These are phyloP conservation scores for Hirtodrosophila duncani DNA, from an alignment of 2,888 invertebrate species.

Conservation along the genomic window DNA sequence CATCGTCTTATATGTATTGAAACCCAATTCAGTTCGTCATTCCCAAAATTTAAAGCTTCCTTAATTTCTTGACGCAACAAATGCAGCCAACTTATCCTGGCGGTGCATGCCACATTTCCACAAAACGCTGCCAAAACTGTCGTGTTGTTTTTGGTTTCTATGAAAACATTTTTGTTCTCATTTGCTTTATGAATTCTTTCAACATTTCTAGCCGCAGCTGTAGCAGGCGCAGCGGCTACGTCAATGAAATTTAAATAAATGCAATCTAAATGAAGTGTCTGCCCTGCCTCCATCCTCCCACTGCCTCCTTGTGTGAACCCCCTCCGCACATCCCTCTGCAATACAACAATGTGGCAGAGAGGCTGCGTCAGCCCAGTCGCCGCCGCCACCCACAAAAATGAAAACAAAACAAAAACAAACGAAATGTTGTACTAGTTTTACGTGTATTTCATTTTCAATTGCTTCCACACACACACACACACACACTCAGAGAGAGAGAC, in stretches of 20 bases:
- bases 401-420: slow-evolving; percentile 15
- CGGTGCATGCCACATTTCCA: no score
- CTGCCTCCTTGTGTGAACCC: slow-evolving; percentile 6
- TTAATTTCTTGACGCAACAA: no score
- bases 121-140: no score
- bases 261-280: slow-evolving; percentile 39
- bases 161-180: not conserved
- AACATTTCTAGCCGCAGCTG: slow-evolving; percentile 12
- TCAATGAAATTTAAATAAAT: slow-evolving; percentile 43
- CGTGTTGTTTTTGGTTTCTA: no score
- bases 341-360: not conserved
- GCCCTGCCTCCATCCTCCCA: slow-evolving; percentile 7
- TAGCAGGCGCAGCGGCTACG: slow-evolving; percentile 11
- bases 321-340: slow-evolving; percentile 11
- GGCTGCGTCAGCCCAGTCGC: slow-evolving; percentile 8
- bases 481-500: slow-evolving; percentile 16
- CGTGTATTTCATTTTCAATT: no score
- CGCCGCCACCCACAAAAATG: slow-evolving; percentile 12
- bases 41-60: no score
- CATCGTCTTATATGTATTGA: no score
- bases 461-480: no score
- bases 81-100: no score
- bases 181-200: not conserved
- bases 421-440: slow-evolving; percentile 2
- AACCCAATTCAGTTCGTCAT: no score